Conservation (phyloP, 2,113 vertebrate genomes). For the Tetrao urogallus region DNA sequence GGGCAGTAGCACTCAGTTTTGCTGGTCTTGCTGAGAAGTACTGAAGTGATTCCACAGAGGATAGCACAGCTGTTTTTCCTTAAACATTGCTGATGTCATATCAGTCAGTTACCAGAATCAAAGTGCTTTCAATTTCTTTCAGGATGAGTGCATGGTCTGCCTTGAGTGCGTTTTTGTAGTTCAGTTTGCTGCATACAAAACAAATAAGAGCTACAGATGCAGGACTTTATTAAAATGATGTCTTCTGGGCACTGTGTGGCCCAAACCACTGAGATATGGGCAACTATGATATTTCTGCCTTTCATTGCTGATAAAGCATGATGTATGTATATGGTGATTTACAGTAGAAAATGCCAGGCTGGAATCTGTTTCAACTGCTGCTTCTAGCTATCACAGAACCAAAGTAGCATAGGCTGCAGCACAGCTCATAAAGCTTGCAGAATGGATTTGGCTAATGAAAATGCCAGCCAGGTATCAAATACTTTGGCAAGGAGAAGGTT, state of each 20-base stretch:
- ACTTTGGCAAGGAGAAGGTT: neutral
- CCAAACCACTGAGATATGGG: neutral
- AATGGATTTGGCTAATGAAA: neutral
- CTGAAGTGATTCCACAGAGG: neutral
- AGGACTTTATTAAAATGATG: neutral
- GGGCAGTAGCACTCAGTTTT: neutral
- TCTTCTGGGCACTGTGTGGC: neutral
- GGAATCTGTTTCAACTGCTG: conserved; percentile 22
- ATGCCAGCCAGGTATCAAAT: conserved; percentile 44
- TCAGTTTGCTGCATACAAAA: neutral
- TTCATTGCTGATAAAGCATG: neutral
- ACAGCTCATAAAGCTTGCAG: neutral
- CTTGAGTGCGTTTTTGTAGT: neutral
- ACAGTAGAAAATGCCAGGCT: conserved; percentile 45
- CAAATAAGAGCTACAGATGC: neutral
- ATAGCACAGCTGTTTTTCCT: neutral
- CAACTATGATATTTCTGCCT: neutral
- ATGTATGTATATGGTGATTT: neutral
- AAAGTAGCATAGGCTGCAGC: conserved; percentile 34
- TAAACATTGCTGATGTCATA: neutral
- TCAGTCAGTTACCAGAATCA: neutral
- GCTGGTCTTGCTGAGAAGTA: neutral
- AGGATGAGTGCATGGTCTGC: neutral
- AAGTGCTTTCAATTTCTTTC: neutral
- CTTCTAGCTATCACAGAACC: neutral